Evolutionary conservation across 1,140 invertebrate species (phyloP).

Genomic region (Drosophila navojoa): DNA sequence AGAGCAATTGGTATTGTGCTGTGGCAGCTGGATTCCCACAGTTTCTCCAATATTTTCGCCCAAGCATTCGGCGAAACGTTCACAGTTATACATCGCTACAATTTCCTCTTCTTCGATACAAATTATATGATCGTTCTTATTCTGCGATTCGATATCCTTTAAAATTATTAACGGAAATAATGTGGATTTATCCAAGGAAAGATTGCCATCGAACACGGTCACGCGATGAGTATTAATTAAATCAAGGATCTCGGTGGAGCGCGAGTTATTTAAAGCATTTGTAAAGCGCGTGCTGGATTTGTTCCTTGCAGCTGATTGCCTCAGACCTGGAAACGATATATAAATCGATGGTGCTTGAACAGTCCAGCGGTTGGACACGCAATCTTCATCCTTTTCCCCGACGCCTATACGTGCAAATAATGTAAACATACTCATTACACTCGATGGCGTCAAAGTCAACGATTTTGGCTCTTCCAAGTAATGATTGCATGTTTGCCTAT

Average conservation of each 20-base stretch:
- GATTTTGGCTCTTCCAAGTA: conserved; percentile 56
- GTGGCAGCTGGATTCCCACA: conserved; percentile 96
- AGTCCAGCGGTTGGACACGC: conserved; percentile 5
- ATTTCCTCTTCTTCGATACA: conserved; percentile 62
- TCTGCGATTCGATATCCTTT: conserved; percentile 42
- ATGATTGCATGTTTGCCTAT: conserved; percentile 58
- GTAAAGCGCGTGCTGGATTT: conserved; percentile 28
- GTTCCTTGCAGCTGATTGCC: conserved; percentile 11
- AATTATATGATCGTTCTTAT: conserved; percentile 51
- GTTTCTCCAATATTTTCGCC: conserved; percentile 94
- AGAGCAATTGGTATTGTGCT: conserved; percentile 85
- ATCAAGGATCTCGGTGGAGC: conserved; percentile 31
- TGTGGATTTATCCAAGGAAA: conserved; percentile 57
- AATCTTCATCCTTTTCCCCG: conserved; percentile 24
- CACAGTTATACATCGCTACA: conserved; percentile 62
- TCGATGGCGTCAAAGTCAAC: conserved; percentile 21
- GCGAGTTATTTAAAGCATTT: conserved; percentile 1
- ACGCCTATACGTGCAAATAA: conserved; percentile 27
- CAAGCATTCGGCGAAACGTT: conserved; percentile 89
- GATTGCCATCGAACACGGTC: conserved; percentile 52
- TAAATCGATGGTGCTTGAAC: conserved; percentile 21
- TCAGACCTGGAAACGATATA: conserved; percentile 19
- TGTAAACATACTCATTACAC: conserved; percentile 44
- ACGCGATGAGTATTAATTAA: conserved; percentile 47
- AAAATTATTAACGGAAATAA: conserved; percentile 58